Percentiles rank a stretch among this genome's conserved stretches.
Conservation (phyloP, 2,888 invertebrate species). For the Drosophila rubida region DNA sequence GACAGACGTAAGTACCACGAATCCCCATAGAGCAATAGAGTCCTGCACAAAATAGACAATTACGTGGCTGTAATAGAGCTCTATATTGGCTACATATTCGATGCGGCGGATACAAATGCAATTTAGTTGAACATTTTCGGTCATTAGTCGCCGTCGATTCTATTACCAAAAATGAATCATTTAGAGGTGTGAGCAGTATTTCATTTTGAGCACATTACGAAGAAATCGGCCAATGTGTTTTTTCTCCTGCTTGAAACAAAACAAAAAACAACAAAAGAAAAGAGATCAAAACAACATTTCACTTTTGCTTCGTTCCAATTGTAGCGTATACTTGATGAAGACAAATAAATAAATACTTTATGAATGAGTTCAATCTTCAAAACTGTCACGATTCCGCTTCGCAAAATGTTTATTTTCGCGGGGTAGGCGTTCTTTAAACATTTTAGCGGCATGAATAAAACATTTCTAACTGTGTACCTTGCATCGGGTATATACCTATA, state of each 20-base stretch:
- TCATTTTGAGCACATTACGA: conserved; percentile 16
- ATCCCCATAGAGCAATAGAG: not conserved
- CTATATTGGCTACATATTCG: not conserved
- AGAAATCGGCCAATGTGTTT: conserved; percentile 1
- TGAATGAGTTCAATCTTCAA: not conserved
- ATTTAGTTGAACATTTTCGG: conserved; percentile 13
- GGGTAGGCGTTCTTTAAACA: not conserved
- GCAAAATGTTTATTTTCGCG: not conserved
- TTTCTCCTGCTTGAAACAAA: conserved; percentile 7
- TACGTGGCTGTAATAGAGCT: not conserved
- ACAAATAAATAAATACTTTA: conserved; percentile 3
- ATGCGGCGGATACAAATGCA: conserved; percentile 13
- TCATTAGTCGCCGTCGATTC: conserved; percentile 22
- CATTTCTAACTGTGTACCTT: not conserved
- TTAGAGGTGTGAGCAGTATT: conserved; percentile 16
- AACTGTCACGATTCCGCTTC: not conserved
- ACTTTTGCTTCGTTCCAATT: not conserved
- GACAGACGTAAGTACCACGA: conserved; percentile 82
- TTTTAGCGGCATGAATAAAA: not conserved
- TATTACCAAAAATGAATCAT: conserved; percentile 27
- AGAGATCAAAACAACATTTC: conserved; percentile 2
- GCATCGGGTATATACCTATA: not conserved
- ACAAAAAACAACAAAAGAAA: no score
- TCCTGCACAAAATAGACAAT: not conserved
- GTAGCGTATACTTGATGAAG: not conserved